Evolutionary conservation across 2,888 invertebrate genomes (phyloP), one percentile per base, ranked within the genome.

Genomic region (Drosophila nr. medialis): DNA sequence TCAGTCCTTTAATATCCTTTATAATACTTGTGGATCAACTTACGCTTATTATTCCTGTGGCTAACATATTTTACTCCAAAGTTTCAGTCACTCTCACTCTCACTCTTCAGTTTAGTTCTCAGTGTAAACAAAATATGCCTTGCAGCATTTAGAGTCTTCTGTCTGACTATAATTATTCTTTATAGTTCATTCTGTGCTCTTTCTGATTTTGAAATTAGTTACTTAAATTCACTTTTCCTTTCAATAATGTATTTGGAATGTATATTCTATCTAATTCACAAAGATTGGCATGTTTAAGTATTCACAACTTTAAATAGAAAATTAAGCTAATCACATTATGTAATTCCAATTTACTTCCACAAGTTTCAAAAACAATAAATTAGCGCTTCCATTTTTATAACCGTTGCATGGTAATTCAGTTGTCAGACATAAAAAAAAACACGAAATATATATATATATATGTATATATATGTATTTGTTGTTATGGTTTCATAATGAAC

Each of bases 401-500:
- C 13, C 45, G 45, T 45, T 21, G 13, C 42, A 21, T 45, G 13
- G 1, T 45, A 7, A 45, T 21, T 21, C 13, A 13, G 21, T 21
- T 45, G 42, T 21, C 42, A 7, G 13, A 45, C 21, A 45, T 21
- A 29, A 27, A 42, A 5, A 5, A 40, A 11, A 42, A 21, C n/a
- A 5, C 38, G 6, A 42, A 6, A 42, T 7, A 45, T 13, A 21
- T 4, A 21, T 45, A 15, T 0, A 7, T 4, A 21, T 4, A 15
- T 15, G 21, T 21, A 11, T 29, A 11, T 18, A 32, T 55, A 54
- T 42, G 29, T 0, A 24, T 42, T 30, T 42, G 48, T 21, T 49
- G 40, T 53, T 64, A 64, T 56, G 55, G 48, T 60, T 56, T 48
- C 34, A 69, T 62, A 67, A 62, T 50, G 15, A 42, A 38, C 36